These are phyloP conservation scores for Netelia melanura DNA, from an alignment of 2,888 invertebrate genomes.

Conservation along the genomic window DNA sequence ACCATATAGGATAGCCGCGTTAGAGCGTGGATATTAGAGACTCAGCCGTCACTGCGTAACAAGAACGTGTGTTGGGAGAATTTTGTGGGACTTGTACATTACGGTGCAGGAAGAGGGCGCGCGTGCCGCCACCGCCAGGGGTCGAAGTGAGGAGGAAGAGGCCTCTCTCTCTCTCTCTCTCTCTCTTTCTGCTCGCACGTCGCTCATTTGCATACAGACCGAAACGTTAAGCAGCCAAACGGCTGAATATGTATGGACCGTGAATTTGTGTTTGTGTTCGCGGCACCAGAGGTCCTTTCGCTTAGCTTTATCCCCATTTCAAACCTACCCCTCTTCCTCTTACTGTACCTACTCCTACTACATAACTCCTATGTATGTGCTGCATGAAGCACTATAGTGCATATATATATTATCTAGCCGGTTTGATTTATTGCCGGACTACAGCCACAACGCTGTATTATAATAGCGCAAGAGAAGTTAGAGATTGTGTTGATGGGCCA, in stretches of 20 bases:
- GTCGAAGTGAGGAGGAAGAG: slow-evolving; percentile 16
- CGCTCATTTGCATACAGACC: slow-evolving; percentile 76
- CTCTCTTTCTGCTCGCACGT: slow-evolving; percentile 46
- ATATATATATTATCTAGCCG: slow-evolving; percentile 36
- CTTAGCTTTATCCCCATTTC: slow-evolving; percentile 47
- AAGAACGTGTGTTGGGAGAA: slow-evolving; percentile 39
- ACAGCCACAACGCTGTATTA: slow-evolving; percentile 59
- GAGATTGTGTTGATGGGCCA: slow-evolving; percentile 60
- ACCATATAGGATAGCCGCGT: slow-evolving; percentile 8
- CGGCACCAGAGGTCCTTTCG: slow-evolving; percentile 52
- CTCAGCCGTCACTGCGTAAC: slow-evolving; percentile 17
- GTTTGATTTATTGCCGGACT: slow-evolving; percentile 72
- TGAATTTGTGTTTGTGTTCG: slow-evolving; percentile 73
- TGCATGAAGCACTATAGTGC: background rate
- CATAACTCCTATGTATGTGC: slow-evolving; percentile 14
- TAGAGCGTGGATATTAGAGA: slow-evolving; percentile 23
- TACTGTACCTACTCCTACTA: slow-evolving; percentile 9
- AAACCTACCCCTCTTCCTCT: slow-evolving; percentile 27
- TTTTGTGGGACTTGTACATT: slow-evolving; percentile 33
- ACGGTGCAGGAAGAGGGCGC: slow-evolving; percentile 41
- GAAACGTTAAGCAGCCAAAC: slow-evolving; percentile 75
- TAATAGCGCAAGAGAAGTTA: slow-evolving; percentile 40
- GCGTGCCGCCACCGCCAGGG: slow-evolving; percentile 55
- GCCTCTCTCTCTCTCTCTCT: slow-evolving; percentile 17
- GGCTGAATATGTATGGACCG: slow-evolving; percentile 75